Conservation (phyloP, 2,113 vertebrate species). For the Peromyscus polionotus region DNA sequence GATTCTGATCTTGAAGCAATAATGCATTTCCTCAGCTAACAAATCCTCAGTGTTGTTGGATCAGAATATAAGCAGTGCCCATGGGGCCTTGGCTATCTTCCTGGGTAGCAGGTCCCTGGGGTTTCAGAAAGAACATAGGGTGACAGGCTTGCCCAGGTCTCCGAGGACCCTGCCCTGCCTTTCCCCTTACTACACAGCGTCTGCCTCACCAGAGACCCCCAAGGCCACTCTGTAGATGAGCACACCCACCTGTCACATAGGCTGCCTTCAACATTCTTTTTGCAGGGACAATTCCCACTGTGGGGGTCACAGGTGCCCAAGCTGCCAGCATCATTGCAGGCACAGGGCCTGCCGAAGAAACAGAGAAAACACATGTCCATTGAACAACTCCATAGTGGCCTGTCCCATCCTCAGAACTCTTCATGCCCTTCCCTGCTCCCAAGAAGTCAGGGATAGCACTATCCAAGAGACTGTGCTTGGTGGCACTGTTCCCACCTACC, state of each 20-base stretch:
- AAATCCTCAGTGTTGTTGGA: not conserved
- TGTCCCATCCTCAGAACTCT: accelerated
- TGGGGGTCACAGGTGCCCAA: constrained; percentile 89
- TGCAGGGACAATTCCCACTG: constrained; percentile 93
- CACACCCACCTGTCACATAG: constrained; percentile 91
- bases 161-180: not conserved
- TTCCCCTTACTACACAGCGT: not conserved
- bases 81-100: not conserved
- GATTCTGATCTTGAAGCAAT: not conserved
- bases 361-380: accelerated
- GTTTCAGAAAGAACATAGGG: not conserved
- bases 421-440: too few species aligned
- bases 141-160: not conserved
- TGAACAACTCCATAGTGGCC: not conserved
- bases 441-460: not conserved
- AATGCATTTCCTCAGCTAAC: not conserved
- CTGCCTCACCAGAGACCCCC: not conserved
- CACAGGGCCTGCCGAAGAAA: constrained; percentile 89
- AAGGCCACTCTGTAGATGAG: accelerated
- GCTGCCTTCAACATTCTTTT: constrained; percentile 92
- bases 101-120: not conserved
- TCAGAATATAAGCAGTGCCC: not conserved
- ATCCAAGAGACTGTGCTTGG: not conserved
- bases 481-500: too few species aligned
- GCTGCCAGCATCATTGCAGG: constrained; percentile 89